Base-by-base conservation (phyloP, 2,113 vertebrate genomes). In the Polypterus bichir region DNA sequence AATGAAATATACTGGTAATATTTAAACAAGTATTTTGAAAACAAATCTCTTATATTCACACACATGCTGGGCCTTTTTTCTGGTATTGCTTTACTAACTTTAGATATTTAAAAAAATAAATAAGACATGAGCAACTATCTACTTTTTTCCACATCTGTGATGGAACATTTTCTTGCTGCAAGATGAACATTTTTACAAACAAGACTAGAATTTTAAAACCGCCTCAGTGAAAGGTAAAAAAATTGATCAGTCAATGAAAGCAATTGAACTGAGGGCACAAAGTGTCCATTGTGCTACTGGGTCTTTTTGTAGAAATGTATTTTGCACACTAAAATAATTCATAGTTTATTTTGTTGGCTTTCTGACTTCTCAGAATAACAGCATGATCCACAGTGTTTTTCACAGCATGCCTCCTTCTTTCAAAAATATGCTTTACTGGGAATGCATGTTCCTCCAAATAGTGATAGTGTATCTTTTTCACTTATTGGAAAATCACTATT, bases 291-390 rank as follows among this genome's bases (percentile, higher is more conserved):
- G 84, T 79, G 73, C 80, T 79, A 75, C 72, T 77, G 75, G 81
- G 81, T 82, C 9, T 55, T 85, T 83, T 81, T 83, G 80, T 85
- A 81, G 84, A 86, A 85, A 85, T 85, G 81, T 79, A 81, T 86
- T 86, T 86, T 83, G 82, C 61, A 78, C 81, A 83, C 71, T 80
- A 52, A 85, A 88, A 86, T 86, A 83, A 86, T 86, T 86, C 80
- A 83, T 81, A 80, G 81, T 76, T 86, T 80, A 82, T 73, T 78
- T 78, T 66, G 63, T 76, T 81, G 77, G 80, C 82, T 88, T 85
- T 79, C 79, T 77, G 79, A 82, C 74, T 83, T 83, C 81, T 79
- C 68, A 66, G 76, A 83, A 78, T 80, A 82, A 77, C 81, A 82
- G 80, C 79, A 78, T 81, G 81, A 84, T 79, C 79, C 78, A 79